Evolutionary conservation across 2,113 vertebrate species (phyloP).

Genomic region (Petrocephalus zakoni): DNA sequence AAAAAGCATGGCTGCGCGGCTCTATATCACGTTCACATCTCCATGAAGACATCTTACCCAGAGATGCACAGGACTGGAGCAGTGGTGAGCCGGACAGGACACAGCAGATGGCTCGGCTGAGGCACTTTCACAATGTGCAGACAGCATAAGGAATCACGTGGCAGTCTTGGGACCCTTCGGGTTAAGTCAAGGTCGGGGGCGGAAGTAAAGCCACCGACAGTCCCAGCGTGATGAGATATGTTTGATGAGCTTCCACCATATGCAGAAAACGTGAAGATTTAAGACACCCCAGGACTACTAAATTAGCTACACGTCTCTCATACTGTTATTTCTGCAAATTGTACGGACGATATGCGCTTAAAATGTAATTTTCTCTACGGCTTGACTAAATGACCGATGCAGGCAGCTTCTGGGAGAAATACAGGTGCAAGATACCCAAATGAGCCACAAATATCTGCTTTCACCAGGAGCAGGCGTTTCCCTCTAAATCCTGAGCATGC

Average conservation of each 20-base stretch:
- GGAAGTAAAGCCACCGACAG: constrained; percentile 33
- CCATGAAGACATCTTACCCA: constrained; percentile 26
- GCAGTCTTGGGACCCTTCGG: constrained; percentile 34
- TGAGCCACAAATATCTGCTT: constrained; percentile 54
- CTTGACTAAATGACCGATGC: constrained; percentile 62
- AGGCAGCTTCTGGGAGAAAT: constrained; percentile 49
- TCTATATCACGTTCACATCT: constrained; percentile 23
- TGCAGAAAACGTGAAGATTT: constrained; percentile 54
- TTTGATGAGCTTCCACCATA: constrained; percentile 43
- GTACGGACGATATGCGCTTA: constrained; percentile 63
- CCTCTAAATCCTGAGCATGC: constrained; percentile 26
- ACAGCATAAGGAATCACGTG: constrained; percentile 26
- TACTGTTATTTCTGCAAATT: constrained; percentile 62
- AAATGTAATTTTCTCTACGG: constrained; percentile 63
- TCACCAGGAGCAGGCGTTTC: constrained; percentile 18
- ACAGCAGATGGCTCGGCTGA: constrained; percentile 8
- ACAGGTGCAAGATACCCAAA: constrained; percentile 56
- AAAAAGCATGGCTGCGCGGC: constrained; percentile 35
- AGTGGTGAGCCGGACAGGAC: constrained; percentile 4
- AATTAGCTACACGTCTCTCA: constrained; percentile 56
- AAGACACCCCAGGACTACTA: constrained; percentile 53
- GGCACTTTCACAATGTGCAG: neutral
- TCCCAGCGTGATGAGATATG: constrained; percentile 20
- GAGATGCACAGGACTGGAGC: constrained; percentile 17
- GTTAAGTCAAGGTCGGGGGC: constrained; percentile 47